phyloP scores from a whole-genome alignment of 1,140 invertebrate genomes.

The Drosophila sturtevanti region DNA sequence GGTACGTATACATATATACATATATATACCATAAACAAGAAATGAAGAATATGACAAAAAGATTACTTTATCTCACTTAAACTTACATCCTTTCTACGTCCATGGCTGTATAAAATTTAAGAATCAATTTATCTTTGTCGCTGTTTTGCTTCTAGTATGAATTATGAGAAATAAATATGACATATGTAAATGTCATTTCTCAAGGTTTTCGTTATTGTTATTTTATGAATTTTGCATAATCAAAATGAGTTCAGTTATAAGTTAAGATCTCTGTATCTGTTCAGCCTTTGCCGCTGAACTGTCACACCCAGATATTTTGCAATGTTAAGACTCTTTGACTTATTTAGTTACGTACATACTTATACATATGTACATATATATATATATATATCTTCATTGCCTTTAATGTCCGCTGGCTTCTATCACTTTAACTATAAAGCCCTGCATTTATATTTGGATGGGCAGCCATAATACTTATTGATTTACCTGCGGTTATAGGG shows the following conservation, averaged over 20 bases:
- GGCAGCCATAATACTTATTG: not conserved
- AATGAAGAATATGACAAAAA: too few relatives aligned
- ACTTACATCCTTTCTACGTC: not conserved
- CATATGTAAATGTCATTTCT: slow-evolving; percentile 5
- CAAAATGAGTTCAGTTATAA: slow-evolving; percentile 29
- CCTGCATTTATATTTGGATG: slow-evolving; percentile 20
- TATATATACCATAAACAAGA: too few relatives aligned
- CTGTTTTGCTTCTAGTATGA: slow-evolving; percentile 1
- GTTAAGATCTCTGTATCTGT: slow-evolving; percentile 17
- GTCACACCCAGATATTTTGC: slow-evolving; percentile 39
- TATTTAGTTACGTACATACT: not conserved
- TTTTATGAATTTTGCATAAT: slow-evolving; percentile 21
- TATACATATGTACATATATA: too few relatives aligned
- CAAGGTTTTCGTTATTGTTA: slow-evolving; percentile 8
- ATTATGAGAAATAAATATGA: slow-evolving; percentile 8
- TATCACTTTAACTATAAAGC: slow-evolving; percentile 25
- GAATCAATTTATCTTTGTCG: slow-evolving; percentile 7
- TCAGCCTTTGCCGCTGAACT: not conserved
- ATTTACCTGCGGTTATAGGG: not conserved
- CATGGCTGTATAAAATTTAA: not conserved
- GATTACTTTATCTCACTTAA: too few relatives aligned
- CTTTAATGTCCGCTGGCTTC: not conserved
- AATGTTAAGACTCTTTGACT: slow-evolving; percentile 23
- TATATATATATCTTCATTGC: not conserved
- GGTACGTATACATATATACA: too few relatives aligned